phyloP scores from a whole-genome alignment of 2,797 vertebrate species.

The Bradypus variegatus region DNA sequence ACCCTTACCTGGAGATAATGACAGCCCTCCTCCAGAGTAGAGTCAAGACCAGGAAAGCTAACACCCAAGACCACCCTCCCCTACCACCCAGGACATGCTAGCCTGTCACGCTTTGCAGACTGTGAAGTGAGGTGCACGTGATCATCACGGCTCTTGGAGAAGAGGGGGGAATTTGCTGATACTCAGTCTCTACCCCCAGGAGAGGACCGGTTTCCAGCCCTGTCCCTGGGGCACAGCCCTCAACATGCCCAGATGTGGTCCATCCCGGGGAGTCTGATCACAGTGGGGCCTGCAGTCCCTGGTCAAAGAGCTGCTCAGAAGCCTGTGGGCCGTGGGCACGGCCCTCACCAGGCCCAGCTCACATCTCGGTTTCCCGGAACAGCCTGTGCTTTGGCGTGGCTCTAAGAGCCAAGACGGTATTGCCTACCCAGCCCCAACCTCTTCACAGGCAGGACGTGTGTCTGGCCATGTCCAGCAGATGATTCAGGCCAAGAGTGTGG shows the following conservation, averaged over 20 bases:
- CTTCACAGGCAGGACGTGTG: not conserved
- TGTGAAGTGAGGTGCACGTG: not conserved
- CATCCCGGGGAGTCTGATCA: not conserved
- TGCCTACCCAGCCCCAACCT: not conserved
- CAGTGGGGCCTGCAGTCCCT: not conserved
- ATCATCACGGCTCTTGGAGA: not conserved
- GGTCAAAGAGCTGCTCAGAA: not conserved
- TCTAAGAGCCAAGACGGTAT: constrained; percentile 12
- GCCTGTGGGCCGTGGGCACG: not conserved
- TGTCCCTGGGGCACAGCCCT: not conserved
- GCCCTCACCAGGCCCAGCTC: not conserved
- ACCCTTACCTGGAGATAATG: not conserved
- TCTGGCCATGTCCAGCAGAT: not conserved
- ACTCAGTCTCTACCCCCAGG: not conserved
- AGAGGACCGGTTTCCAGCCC: not conserved
- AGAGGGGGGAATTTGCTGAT: not conserved
- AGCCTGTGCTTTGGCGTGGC: constrained; percentile 23
- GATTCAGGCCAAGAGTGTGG: not conserved
- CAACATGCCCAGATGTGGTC: not conserved
- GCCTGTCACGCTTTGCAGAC: not conserved
- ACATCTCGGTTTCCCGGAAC: not conserved
- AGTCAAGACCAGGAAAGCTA: not conserved
- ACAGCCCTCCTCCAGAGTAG: not conserved
- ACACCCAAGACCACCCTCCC: not conserved
- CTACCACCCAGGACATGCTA: not conserved